phyloP scores from a whole-genome alignment of 2,888 invertebrate species.

The Pteria penguin region DNA sequence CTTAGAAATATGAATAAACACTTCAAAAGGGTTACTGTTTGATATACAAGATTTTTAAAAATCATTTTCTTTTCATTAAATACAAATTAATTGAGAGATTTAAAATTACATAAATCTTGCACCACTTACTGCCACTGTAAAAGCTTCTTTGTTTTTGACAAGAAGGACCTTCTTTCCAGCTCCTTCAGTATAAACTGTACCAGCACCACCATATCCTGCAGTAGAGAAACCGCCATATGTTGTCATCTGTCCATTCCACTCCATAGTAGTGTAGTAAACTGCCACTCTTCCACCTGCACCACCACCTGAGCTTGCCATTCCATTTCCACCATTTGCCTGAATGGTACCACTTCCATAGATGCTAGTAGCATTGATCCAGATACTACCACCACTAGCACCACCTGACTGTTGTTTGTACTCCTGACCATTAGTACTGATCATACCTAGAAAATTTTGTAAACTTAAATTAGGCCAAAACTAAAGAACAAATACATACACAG shows the following conservation, averaged over 20 bases:
- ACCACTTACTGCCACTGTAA: constrained; percentile 41
- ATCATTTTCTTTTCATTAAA: too few relatives aligned
- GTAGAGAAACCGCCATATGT: constrained; percentile 59
- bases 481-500: background rate
- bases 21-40: too few relatives aligned
- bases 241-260: constrained; percentile 57
- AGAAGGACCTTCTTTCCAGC: constrained; percentile 42
- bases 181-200: constrained; percentile 60
- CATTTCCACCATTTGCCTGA: constrained; percentile 62
- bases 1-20: too few relatives aligned
- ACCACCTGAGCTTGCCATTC: constrained; percentile 53
- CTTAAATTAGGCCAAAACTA: background rate
- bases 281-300: constrained; percentile 66
- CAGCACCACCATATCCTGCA: constrained; percentile 61
- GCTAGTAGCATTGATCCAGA: constrained; percentile 48
- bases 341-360: constrained; percentile 64
- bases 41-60: too few relatives aligned
- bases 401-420: constrained; percentile 52
- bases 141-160: constrained; percentile 49
- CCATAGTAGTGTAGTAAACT: constrained; percentile 51
- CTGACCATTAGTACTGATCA: constrained; percentile 59
- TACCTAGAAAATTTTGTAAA: constrained; percentile 48
- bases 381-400: constrained; percentile 70
- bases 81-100: too few relatives aligned
- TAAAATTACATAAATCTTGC: too few relatives aligned